Evolutionary conservation across 2,113 vertebrate genomes (phyloP), one percentile per base, ranked within the genome.

Genomic region (Psilopsiagon aurifrons): DNA sequence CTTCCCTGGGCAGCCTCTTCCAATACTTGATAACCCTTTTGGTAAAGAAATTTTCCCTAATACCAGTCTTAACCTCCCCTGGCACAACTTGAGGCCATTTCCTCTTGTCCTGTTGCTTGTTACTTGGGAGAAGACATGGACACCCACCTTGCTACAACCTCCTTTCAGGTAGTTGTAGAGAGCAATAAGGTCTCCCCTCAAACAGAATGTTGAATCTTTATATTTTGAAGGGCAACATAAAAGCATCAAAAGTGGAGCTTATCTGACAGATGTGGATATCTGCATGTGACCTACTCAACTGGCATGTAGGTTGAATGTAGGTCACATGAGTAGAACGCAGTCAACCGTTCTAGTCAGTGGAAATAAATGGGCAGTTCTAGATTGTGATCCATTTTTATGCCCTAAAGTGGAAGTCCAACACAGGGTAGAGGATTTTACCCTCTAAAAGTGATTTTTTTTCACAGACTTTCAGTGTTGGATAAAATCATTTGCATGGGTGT

Each of bases 391-490:
- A 1, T 84, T 55, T 78, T 60, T 31, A 43, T 39, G 7, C 71
- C 52, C 35, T 75, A 2, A 78, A 86, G 54, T n/a, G 31, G 44
- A 95, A 7, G 23, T 67, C 31, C 70, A 44, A 83, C 14, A 52
- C 0, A 85, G 14, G 49, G 24, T 66, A 71, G 35, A 81, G 31
- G 28, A 67, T 59, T 87, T 89, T 66, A 31, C 31, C 16, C 25
- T 70, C 49, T 81, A 33, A 47, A 92, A 47, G 16, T 33, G 8
- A 3, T 13, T 75, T 84, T 87, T 29, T 83, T 85, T 69, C 47
- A 43, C 0, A 0, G 60, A 28, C 25, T 78, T 78, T 18, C 43
- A 51, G 0, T 59, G 46, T 66, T 54, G 55, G 2, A 0, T 46
- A 78, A 83, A 91, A 84, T 62, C 41, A 75, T 17, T 83, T 88